These are phyloP conservation scores for Galbula dea DNA, from an alignment of 2,113 vertebrate species.

Conservation along the genomic window DNA sequence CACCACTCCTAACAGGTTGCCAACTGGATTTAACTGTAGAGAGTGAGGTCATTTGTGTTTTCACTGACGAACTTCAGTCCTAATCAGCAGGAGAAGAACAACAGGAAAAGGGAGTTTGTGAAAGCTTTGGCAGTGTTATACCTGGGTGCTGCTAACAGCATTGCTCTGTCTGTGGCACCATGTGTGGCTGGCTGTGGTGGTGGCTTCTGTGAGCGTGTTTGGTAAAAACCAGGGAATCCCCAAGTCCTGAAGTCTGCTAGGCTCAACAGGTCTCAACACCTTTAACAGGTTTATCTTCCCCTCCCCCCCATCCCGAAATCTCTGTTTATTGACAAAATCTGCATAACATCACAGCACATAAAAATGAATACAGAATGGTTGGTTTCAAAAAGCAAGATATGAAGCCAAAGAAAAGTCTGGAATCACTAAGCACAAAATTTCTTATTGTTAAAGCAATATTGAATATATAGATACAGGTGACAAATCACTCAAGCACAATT, in stretches of 20 bases:
- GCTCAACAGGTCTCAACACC: not conserved
- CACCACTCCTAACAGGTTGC: too few species aligned
- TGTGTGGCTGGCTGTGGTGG: rapidly evolving
- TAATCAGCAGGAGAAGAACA: too few species aligned
- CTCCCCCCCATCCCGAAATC: too few species aligned
- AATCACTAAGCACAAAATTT: not conserved
- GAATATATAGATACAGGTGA: not conserved
- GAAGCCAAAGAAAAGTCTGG: not conserved
- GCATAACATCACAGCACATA: not conserved
- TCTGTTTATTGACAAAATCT: not conserved
- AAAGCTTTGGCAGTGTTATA: not conserved
- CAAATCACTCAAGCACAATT: not conserved
- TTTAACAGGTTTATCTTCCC: not conserved
- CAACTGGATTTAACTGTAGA: too few species aligned
- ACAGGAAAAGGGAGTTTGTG: not conserved
- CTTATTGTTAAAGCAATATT: not conserved
- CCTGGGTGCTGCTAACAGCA: too few species aligned
- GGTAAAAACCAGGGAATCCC: not conserved
- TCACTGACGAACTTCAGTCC: too few species aligned
- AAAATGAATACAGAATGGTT: not conserved
- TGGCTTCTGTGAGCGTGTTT: not conserved
- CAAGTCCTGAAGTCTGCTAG: not conserved
- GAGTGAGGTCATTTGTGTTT: too few species aligned
- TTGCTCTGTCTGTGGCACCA: not conserved
- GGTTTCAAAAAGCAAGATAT: not conserved